Base-by-base conservation (phyloP, 2,113 vertebrate species). In the Brachypteracias leptosomus region DNA sequence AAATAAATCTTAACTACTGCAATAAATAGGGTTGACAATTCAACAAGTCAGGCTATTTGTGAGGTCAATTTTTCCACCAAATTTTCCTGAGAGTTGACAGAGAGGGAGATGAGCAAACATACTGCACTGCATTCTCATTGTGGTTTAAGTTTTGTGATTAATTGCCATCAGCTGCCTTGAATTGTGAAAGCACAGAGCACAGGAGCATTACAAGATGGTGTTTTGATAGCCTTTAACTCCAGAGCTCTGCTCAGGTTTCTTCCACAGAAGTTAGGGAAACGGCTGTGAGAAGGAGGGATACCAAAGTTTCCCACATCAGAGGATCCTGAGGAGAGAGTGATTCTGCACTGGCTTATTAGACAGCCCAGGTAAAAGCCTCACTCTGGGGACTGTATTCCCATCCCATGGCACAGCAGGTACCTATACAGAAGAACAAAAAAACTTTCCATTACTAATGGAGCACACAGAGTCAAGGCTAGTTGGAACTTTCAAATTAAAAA, bases 61-160 rank as follows among this genome's bases (percentile, higher is more conserved):
- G 16, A 77, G 72, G 63, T 88, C 72, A 74, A 0, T 55, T 85
- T 96, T 85, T 46, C 74, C 26, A 15, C 47, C 49, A 42, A 11
- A n/a, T 96, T 81, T 97, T 88, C 55, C 42, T 61, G 40, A 81
- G 38, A 65, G 16, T 6, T 78, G 57, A 74, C 61, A 73, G 66
- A 70, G 75, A 70, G 21, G 11, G 18, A 87, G 47, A 91, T 44
- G 62, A 89, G 31, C 66, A 91, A 75, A 68, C 10, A 20, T 25
- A 13, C 10, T 51, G 31, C 29, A 25, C 3, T 5, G 1, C 24
- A 33, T 61, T 89, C 46, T 82, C 1, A 0, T 59, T 67, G 49
- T 51, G 28, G 19, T 55, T 72, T 46, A 89, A 91, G 61, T 49
- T 65, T 49, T 73, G 52, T 89, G 54, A 85, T 95, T 72, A 79